Percentiles rank a stretch among this genome's conserved stretches.
Conservation (phyloP, 53 echinoderm and acorn worm species). For the Astropecten irregularis region DNA sequence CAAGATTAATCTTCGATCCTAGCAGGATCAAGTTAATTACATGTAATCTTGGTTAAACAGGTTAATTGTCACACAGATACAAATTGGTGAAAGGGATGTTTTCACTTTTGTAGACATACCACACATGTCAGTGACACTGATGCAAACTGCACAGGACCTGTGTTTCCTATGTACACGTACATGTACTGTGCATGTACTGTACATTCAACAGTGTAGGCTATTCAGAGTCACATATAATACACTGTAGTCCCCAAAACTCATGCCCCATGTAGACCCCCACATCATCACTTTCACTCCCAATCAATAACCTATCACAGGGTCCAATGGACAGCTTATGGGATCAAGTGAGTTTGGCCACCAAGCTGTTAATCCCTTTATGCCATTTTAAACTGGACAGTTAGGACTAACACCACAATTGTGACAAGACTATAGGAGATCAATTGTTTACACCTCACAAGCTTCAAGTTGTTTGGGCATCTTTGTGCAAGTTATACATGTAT, state of each 20-base stretch:
- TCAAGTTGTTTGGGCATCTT: no score
- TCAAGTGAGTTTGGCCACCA: no score
- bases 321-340: no score
- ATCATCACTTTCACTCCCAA: not conserved
- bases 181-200: not conserved
- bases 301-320: no score
- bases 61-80: no score
- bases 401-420: not conserved
- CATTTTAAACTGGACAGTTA: not conserved
- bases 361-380: not conserved
- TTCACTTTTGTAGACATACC: not conserved
- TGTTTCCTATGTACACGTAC: not conserved
- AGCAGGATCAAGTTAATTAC: no score
- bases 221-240: not conserved
- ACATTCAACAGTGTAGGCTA: not conserved
- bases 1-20: not conserved
- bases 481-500: no score
- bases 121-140: not conserved
- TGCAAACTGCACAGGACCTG: not conserved
- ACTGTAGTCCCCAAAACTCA: not conserved
- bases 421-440: no score
- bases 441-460: no score
- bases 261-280: not conserved
- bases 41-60: no score
- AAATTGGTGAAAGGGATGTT: not conserved